These are phyloP conservation scores for Mythimna impura DNA, from an alignment of 2,888 invertebrate species.

Conservation along the genomic window DNA sequence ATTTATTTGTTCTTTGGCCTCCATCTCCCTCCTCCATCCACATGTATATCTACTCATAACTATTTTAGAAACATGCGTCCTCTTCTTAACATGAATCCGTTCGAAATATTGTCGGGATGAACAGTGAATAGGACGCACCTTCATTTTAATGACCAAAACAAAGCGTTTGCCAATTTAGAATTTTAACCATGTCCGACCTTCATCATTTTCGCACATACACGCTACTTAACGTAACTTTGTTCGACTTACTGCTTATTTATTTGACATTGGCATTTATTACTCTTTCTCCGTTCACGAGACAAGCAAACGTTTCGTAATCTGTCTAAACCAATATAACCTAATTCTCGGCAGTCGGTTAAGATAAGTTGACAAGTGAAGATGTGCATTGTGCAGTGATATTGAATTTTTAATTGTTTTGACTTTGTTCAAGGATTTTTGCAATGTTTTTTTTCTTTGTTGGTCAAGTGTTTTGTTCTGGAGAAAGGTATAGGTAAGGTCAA, in stretches of 20 bases:
- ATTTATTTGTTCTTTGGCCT: no score
- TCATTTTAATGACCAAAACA: constrained; percentile 18
- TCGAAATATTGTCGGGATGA: not conserved
- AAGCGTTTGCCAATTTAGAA: constrained; percentile 13
- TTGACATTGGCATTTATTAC: constrained; percentile 67
- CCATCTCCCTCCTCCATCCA: no score
- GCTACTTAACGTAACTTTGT: constrained; percentile 49
- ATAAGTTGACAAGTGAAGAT: constrained; percentile 44
- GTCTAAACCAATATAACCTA: constrained; percentile 49
- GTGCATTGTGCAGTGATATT: constrained; percentile 44
- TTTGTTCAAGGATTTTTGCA: constrained; percentile 3
- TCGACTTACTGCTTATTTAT: constrained; percentile 53
- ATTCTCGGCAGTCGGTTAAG: constrained; percentile 51
- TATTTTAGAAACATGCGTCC: no score
- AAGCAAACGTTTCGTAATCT: constrained; percentile 53
- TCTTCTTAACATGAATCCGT: not conserved
- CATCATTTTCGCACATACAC: constrained; percentile 45
- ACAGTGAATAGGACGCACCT: not conserved
- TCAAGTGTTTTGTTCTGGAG: constrained; percentile 46
- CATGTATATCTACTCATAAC: no score
- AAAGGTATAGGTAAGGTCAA: constrained; percentile 50
- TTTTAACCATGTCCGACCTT: constrained; percentile 28
- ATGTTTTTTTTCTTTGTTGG: constrained; percentile 54
- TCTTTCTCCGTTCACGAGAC: constrained; percentile 57
- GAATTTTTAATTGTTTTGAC: constrained; percentile 10